Conservation (phyloP, 2,113 vertebrate species). For the Equus przewalskii region DNA sequence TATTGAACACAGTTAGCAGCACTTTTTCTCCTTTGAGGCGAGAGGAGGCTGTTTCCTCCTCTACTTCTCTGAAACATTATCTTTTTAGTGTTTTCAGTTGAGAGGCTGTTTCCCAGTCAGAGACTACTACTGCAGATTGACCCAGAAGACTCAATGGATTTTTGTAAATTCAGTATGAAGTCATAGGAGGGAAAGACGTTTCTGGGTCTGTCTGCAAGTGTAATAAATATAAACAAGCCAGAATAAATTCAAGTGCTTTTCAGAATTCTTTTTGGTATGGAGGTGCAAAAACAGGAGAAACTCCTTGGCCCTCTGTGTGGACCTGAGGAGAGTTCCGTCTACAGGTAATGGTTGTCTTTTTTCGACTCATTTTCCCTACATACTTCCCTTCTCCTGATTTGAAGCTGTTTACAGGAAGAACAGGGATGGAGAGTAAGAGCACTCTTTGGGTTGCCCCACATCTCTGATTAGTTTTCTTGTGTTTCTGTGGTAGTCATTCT, state of each 20-base stretch:
- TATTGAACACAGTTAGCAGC: not conserved
- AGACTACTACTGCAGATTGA: not conserved
- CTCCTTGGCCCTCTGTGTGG: not conserved
- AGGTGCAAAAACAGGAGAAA: not conserved
- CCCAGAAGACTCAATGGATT: not conserved
- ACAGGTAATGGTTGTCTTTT: constrained; percentile 8
- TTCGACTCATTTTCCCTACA: not conserved
- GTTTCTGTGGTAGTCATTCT: constrained; percentile 35
- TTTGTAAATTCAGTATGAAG: not conserved
- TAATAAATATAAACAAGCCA: constrained; percentile 28
- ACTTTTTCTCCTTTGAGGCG: not conserved
- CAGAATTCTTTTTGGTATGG: not conserved
- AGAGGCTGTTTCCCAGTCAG: not conserved
- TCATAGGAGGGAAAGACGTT: constrained; percentile 22
- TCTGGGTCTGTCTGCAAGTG: not conserved
- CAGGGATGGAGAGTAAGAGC: not conserved
- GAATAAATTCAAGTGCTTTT: constrained; percentile 12
- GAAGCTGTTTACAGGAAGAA: not conserved
- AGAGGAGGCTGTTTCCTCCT: not conserved
- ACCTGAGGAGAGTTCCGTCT: not conserved
- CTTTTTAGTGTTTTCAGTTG: not conserved
- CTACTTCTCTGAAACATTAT: not conserved
- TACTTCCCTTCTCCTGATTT: not conserved
- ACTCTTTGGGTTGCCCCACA: not conserved
- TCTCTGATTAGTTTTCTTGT: not conserved